phyloP scores from a whole-genome alignment of 2,797 vertebrate species.

The Macrochelys suwanniensis region DNA sequence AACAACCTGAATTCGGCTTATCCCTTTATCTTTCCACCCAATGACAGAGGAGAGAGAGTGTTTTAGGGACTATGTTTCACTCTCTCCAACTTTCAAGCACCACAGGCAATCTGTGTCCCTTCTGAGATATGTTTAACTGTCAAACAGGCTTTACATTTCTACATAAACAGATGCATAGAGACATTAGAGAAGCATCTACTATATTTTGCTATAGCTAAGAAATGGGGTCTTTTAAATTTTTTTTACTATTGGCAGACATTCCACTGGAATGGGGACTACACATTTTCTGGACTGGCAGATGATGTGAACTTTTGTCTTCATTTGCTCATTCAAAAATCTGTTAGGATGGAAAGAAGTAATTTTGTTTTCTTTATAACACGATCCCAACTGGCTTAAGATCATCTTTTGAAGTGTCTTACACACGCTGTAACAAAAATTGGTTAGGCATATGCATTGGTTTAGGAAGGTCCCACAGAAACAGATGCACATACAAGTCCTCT shows the following conservation, averaged over 20 bases:
- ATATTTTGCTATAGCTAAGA: neutral
- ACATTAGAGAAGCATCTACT: constrained; percentile 49
- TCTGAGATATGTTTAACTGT: constrained; percentile 60
- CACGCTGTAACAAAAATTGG: neutral
- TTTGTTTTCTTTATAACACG: neutral
- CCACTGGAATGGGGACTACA: constrained; percentile 4
- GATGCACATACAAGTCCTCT: neutral
- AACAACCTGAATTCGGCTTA: neutral
- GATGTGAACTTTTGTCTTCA: neutral
- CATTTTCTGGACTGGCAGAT: constrained; percentile 31
- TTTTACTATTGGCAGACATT: constrained; percentile 31
- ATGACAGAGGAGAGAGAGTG: neutral
- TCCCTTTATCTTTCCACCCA: neutral
- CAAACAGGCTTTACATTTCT: constrained; percentile 37
- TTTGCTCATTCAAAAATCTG: neutral
- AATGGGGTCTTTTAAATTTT: constrained; percentile 39
- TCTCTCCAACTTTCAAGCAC: constrained; percentile 55
- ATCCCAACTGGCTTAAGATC: fast-evolving
- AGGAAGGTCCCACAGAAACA: neutral
- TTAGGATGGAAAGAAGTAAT: neutral
- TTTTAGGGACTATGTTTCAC: constrained; percentile 7
- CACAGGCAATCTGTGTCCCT: constrained; percentile 26
- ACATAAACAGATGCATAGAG: constrained; percentile 51
- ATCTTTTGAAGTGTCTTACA: neutral
- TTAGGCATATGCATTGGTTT: neutral